Evolutionary conservation across 2,888 invertebrate genomes (phyloP).

Genomic region (Corbicula japonica): DNA sequence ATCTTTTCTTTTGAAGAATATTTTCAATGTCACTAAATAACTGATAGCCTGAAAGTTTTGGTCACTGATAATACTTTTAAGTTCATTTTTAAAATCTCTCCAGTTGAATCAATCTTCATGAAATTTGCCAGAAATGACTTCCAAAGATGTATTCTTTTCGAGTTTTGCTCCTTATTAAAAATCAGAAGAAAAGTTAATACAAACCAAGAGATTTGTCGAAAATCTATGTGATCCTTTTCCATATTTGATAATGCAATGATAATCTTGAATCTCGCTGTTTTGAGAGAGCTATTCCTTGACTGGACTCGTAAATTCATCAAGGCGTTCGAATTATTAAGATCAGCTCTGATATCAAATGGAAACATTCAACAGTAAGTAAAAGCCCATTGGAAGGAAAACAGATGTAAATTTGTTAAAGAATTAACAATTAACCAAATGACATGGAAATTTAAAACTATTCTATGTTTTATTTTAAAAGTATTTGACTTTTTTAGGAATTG

Average conservation of each 20-base stretch:
- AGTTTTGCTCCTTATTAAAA: slow-evolving; percentile 22
- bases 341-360: slow-evolving; percentile 82
- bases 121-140: too few relatives aligned
- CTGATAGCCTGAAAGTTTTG: too few relatives aligned
- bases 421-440: slow-evolving; percentile 5
- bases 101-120: too few relatives aligned
- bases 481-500: too few relatives aligned
- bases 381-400: slow-evolving; percentile 32
- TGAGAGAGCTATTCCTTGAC: slow-evolving; percentile 70
- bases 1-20: too few relatives aligned
- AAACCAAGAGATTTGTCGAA: slow-evolving; percentile 61
- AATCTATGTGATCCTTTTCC: slow-evolving; percentile 61
- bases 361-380: slow-evolving; percentile 77
- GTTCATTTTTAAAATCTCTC: too few relatives aligned
- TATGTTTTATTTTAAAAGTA: too few relatives aligned
- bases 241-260: slow-evolving; percentile 56
- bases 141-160: slow-evolving; percentile 16
- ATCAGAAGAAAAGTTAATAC: slow-evolving; percentile 60
- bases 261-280: slow-evolving; percentile 63
- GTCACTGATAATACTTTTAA: too few relatives aligned
- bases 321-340: slow-evolving; percentile 77
- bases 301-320: slow-evolving; percentile 78
- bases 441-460: not conserved
- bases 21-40: too few relatives aligned
- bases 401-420: not conserved